Base-by-base conservation (phyloP, 2,888 invertebrate species). In the Epirrhoe tristata region DNA sequence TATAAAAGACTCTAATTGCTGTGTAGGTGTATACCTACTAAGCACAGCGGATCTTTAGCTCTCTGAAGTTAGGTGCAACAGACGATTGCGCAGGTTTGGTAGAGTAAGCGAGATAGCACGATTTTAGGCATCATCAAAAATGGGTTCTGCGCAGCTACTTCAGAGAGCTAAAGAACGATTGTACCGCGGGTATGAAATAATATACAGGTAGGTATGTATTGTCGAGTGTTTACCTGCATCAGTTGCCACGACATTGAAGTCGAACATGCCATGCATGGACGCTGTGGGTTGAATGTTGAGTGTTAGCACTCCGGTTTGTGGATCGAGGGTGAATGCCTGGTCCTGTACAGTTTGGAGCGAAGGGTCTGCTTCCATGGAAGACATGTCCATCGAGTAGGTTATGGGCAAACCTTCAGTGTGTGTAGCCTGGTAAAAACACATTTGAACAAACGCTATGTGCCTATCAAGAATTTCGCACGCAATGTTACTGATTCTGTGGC, bases 231-330 rank as follows among this genome's bases (percentile, higher is more conserved):
- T 82, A 94, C 94, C 88, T 66, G 89, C 74, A 76, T 96, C 96
- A 4, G 82, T 82, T 6, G 95, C 96, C 0, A 83, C 72, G 8
- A 95, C 90, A 46, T 91, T 73, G 72, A 96, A 95, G 73, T 90
- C 89, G 77, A 96, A 95, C 88, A 94, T 94, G 66, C 96, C 96
- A 32, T 89, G 89, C 95, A 95, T 95, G 60, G 88, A 86, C 6
- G 84, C 81, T 0, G 91, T 88, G 1, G 94, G 94, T 70, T 89
- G 86, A 58, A 95, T 94, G 75, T 90, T 92, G 24, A 95, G 84
- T 0, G 76, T 81, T 16, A 96, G 80, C 16, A 88, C 83, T 6
- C 95, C 95, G 0, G 88, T 88, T 6, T 73, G 67, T 0, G 74
- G 48, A 75, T 94, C 72, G 31, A 95, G 74, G 0, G 67, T 48